Evolutionary conservation across 2,888 invertebrate genomes (phyloP).

Genomic region (Stenodera caucasica): DNA sequence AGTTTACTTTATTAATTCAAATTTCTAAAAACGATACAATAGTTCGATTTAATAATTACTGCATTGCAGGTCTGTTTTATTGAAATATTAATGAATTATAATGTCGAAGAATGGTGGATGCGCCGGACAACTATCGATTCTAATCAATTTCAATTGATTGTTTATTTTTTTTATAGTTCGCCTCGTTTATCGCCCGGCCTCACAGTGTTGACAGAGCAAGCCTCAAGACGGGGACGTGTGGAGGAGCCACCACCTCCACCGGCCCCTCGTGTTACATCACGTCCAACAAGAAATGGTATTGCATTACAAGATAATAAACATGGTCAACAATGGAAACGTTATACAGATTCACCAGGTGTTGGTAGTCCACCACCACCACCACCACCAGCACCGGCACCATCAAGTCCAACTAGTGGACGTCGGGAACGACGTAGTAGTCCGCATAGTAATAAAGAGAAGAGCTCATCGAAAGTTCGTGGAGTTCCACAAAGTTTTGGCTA

Average conservation of each 20-base stretch:
- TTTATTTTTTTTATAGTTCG: constrained; percentile 35
- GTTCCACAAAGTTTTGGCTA: constrained; percentile 86
- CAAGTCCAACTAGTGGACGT: constrained; percentile 52
- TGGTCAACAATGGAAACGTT: constrained; percentile 66
- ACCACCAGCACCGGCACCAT: constrained; percentile 56
- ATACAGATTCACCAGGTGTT: constrained; percentile 67
- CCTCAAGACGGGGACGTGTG: constrained; percentile 59
- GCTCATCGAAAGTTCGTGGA: constrained; percentile 62
- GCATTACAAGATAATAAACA: constrained; percentile 44
- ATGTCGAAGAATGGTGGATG: background rate
- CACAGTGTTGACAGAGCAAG: constrained; percentile 59
- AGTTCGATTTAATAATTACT: background rate
- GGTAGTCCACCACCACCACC: constrained; percentile 64
- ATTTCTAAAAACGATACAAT: background rate
- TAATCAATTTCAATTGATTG: background rate
- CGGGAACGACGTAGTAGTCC: constrained; percentile 54
- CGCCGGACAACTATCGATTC: background rate
- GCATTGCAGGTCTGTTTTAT: background rate
- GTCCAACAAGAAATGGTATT: constrained; percentile 46
- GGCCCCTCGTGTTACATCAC: constrained; percentile 47
- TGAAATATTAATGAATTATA: background rate
- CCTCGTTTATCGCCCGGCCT: constrained; percentile 56
- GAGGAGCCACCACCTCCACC: constrained; percentile 59
- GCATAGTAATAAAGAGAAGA: constrained; percentile 39
- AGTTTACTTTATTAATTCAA: background rate